phyloP scores from a whole-genome alignment of 1,140 invertebrate species.

The Doryteuthis pealeii region DNA sequence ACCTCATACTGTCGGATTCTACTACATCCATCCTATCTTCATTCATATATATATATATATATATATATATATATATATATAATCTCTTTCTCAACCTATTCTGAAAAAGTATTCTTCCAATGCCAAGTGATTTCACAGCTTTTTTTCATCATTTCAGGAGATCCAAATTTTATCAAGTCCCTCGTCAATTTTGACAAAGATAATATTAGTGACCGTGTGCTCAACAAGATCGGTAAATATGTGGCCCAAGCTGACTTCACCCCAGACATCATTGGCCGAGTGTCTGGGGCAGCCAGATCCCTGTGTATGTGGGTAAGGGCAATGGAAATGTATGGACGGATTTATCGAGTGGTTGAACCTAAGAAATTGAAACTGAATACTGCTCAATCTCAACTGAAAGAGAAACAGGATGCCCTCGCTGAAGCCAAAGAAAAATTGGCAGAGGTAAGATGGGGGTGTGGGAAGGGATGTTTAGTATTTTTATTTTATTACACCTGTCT shows the following conservation, averaged over 20 bases:
- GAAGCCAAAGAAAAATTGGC: conserved; percentile 75
- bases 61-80: too few relatives aligned
- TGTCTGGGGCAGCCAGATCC: conserved; percentile 76
- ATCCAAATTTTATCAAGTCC: conserved; percentile 64
- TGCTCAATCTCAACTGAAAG: conserved; percentile 70
- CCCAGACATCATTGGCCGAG: conserved; percentile 71
- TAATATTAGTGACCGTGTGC: conserved; percentile 77
- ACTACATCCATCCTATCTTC: too few relatives aligned
- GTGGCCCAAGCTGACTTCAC: conserved; percentile 81
- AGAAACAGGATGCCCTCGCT: conserved; percentile 75
- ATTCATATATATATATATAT: too few relatives aligned
- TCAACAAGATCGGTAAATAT: conserved; percentile 78
- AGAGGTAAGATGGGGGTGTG: conserved; percentile 49
- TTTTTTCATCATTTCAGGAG: conserved; percentile 46
- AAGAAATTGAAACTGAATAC: conserved; percentile 77
- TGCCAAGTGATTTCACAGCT: background rate
- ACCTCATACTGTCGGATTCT: too few relatives aligned
- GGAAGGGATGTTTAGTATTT: too few relatives aligned
- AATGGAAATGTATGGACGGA: conserved; percentile 84
- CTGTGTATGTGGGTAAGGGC: conserved; percentile 87
- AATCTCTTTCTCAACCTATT: too few relatives aligned
- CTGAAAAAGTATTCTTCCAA: too few relatives aligned
- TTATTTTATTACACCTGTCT: too few relatives aligned
- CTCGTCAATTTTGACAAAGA: conserved; percentile 85
- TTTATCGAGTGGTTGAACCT: conserved; percentile 80